Evolutionary conservation across 2,888 invertebrate species (phyloP).

Genomic region (Matsumyia berberina): DNA sequence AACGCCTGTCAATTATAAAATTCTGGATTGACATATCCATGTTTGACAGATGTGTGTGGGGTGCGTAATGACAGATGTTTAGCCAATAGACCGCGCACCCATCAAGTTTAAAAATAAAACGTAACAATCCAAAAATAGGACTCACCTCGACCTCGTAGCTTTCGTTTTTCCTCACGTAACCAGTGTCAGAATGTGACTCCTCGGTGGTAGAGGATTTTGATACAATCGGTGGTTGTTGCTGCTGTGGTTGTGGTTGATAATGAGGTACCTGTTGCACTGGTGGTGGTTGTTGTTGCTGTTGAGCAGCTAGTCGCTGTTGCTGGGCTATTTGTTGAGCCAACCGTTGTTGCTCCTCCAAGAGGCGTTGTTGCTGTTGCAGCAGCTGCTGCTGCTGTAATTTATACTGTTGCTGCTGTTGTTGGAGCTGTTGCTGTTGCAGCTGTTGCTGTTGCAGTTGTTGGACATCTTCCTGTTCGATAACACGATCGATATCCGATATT

Average conservation of each 20-base stretch:
- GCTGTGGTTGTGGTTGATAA: conserved; percentile 31
- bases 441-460: conserved; percentile 77
- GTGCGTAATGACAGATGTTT: conserved; percentile 3
- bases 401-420: conserved; percentile 60
- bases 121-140: background rate
- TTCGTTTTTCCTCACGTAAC: conserved; percentile 74
- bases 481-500: conserved; percentile 87
- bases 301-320: too few species aligned
- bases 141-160: conserved; percentile 78
- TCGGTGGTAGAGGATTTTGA: conserved; percentile 67
- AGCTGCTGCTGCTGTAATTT: conserved; percentile 62
- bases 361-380: conserved; percentile 56
- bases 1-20: conserved; percentile 26
- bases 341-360: conserved; percentile 50
- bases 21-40: background rate
- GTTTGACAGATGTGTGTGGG: background rate
- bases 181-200: conserved; percentile 77
- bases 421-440: conserved; percentile 47
- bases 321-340: conserved; percentile 57
- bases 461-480: conserved; percentile 84
- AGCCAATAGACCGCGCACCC: background rate
- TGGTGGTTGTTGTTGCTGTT: conserved; percentile 54
- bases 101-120: conserved; percentile 19
- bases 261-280: conserved; percentile 40
- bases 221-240: conserved; percentile 48